Evolutionary conservation across 2,888 invertebrate genomes (phyloP).

Genomic region (Synergus gifuensis): DNA sequence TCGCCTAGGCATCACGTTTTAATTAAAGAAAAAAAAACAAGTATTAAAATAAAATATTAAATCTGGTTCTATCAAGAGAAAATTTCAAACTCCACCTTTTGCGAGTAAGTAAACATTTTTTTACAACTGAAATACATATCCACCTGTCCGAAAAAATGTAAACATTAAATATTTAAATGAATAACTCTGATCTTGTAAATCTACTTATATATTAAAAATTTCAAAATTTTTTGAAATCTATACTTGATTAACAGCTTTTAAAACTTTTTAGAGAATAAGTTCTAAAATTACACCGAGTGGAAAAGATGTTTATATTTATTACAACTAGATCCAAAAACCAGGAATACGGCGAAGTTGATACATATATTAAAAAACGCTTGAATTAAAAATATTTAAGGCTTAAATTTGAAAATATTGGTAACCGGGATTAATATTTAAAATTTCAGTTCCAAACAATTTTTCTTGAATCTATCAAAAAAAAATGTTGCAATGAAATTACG

Average conservation of each 20-base stretch:
- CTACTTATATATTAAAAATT: neutral
- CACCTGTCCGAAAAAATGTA: neutral
- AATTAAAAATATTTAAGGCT: neutral
- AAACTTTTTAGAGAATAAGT: too few relatives aligned
- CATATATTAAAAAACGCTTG: neutral
- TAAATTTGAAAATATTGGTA: neutral
- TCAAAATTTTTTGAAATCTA: too few relatives aligned
- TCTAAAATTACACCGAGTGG: neutral
- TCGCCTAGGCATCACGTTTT: conserved; percentile 17
- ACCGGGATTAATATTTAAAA: neutral
- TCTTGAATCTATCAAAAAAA: neutral
- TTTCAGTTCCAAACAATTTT: neutral
- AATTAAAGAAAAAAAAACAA: neutral
- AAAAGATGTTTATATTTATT: too few relatives aligned
- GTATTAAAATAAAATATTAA: neutral
- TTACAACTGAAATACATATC: neutral
- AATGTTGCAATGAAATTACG: too few relatives aligned
- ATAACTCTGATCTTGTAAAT: neutral
- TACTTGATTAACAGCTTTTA: too few relatives aligned
- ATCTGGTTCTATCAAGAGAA: neutral
- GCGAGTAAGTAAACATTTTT: conserved; percentile 3
- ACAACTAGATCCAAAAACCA: too few relatives aligned
- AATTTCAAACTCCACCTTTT: neutral
- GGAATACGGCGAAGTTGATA: neutral
- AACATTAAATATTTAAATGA: neutral